These are phyloP conservation scores for Drosophila kohkoa DNA, from an alignment of 1,140 invertebrate genomes.

Conservation along the genomic window DNA sequence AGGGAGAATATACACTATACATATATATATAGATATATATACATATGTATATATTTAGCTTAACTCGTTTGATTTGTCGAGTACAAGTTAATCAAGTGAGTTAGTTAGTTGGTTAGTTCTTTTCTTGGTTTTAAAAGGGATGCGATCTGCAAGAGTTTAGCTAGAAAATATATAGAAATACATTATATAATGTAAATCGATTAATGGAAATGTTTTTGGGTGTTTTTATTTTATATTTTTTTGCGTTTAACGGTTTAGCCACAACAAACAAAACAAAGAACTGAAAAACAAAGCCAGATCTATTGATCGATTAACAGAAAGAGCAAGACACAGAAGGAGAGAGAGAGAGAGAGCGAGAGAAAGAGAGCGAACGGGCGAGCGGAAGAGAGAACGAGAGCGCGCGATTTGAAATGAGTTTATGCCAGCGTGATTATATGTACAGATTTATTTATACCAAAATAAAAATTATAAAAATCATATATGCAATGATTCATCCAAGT, in stretches of 20 bases:
- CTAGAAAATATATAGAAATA: conserved; percentile 81
- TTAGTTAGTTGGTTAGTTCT: conserved; percentile 53
- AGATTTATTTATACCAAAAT: not conserved
- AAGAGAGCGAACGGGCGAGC: not conserved
- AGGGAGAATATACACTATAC: not conserved
- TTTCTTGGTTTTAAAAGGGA: conserved; percentile 51
- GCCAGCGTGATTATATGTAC: conserved; percentile 1
- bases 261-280: conserved; percentile 30
- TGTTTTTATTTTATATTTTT: too few relatives aligned
- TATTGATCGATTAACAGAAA: conserved; percentile 4
- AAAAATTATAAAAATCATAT: not conserved
- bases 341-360: not conserved
- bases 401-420: conserved; percentile 4
- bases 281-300: conserved; percentile 29
- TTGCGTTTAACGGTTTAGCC: conserved; percentile 39
- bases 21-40: conserved; percentile 15
- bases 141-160: conserved; percentile 76
- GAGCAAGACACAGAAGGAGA: conserved; percentile 17
- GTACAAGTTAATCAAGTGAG: conserved; percentile 32
- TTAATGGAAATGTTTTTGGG: conserved; percentile 45
- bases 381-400: not conserved
- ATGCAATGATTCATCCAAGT: conserved; percentile 11
- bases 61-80: conserved; percentile 18
- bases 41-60: conserved; percentile 17
- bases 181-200: conserved; percentile 55